Conservation (phyloP, 2,888 invertebrate species). For the Pollenia angustigena region DNA sequence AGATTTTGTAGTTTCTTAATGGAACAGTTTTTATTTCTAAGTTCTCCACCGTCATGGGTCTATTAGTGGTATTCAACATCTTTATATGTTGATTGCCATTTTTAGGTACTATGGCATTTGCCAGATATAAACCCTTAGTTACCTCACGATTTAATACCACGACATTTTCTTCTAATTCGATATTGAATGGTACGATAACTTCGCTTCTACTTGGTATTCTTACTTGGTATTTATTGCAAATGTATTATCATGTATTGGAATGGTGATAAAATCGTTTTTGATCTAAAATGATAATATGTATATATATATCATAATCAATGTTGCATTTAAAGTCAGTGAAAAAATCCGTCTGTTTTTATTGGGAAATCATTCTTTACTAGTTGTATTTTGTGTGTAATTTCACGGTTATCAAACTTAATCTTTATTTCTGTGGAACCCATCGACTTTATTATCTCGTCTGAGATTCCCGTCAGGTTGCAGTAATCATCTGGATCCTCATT, state of each 20-base stretch:
- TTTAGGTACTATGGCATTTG: too few relatives aligned
- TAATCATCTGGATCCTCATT: slow-evolving; percentile 31
- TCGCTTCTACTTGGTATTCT: too few relatives aligned
- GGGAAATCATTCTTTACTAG: slow-evolving; percentile 39
- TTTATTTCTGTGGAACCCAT: slow-evolving; percentile 22
- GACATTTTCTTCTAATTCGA: too few relatives aligned
- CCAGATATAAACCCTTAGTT: too few relatives aligned
- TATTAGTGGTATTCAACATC: too few relatives aligned
- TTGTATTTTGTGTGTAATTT: slow-evolving; percentile 22
- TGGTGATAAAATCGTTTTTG: too few relatives aligned
- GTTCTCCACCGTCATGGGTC: background rate
- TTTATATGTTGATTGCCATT: slow-evolving; percentile 8
- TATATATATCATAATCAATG: too few relatives aligned
- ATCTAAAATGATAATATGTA: too few relatives aligned
- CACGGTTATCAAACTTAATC: slow-evolving; percentile 7
- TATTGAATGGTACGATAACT: too few relatives aligned
- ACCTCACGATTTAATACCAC: too few relatives aligned
- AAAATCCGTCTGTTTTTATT: slow-evolving; percentile 54
- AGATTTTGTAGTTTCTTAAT: background rate
- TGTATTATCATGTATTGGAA: too few relatives aligned
- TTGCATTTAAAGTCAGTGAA: slow-evolving; percentile 18
- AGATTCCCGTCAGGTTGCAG: slow-evolving; percentile 34
- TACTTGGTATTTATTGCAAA: too few relatives aligned
- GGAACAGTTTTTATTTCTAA: slow-evolving; percentile 10
- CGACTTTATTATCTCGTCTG: slow-evolving; percentile 35